Conservation (phyloP, 2,888 invertebrate genomes). For the Octodonta nipae region DNA sequence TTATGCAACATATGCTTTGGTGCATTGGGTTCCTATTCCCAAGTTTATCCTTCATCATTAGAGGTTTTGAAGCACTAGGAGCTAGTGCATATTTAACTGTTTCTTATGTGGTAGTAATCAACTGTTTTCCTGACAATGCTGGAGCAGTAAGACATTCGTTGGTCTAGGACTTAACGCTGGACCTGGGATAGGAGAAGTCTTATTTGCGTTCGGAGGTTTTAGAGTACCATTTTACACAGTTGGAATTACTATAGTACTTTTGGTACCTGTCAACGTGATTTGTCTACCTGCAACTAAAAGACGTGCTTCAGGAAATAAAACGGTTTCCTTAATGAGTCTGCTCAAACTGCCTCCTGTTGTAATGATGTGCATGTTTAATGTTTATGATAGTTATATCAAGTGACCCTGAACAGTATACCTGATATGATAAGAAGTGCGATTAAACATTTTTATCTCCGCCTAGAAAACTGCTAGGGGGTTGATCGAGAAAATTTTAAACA, state of each 20-base stretch:
- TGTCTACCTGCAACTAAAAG: slow-evolving; percentile 48
- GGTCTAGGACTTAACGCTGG: slow-evolving; percentile 70
- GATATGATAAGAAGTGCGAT: no score
- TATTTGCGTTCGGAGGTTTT: slow-evolving; percentile 68
- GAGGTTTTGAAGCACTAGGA: slow-evolving; percentile 60
- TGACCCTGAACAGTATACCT: no score
- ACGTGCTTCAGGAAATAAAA: no score
- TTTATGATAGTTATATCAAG: no score
- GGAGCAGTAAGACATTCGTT: slow-evolving; percentile 63
- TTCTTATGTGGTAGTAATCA: slow-evolving; percentile 61
- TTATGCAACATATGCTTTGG: no score
- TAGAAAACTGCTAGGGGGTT: no score
- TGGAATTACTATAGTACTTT: slow-evolving; percentile 50
- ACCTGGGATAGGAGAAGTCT: slow-evolving; percentile 62
- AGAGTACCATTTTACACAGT: slow-evolving; percentile 63
- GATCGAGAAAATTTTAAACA: no score
- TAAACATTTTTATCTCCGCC: no score
- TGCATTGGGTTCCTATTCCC: no score
- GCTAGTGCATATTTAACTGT: slow-evolving; percentile 65
- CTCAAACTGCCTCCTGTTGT: no score
- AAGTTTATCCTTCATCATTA: slow-evolving; percentile 53
- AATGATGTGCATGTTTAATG: no score
- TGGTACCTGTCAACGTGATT: slow-evolving; percentile 49
- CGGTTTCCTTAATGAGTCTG: no score
- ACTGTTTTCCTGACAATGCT: slow-evolving; percentile 60